Evolutionary conservation across 2,113 vertebrate genomes (phyloP).

Genomic region (Ceyx melanurus): DNA sequence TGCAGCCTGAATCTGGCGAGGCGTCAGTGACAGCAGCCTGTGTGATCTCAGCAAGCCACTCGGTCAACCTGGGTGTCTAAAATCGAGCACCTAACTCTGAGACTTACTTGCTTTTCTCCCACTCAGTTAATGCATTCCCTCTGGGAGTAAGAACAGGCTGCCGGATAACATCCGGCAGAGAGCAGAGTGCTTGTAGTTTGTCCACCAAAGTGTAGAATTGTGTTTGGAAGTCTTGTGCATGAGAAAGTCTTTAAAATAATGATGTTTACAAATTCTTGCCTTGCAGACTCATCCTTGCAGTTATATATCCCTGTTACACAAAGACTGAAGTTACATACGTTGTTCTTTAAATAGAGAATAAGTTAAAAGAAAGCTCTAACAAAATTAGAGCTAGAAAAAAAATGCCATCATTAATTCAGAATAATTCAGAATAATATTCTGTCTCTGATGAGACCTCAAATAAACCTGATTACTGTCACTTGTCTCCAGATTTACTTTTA

Average conservation of each 20-base stretch:
- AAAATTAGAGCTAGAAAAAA: not conserved
- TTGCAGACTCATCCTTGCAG: not conserved
- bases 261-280: not conserved
- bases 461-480: not conserved
- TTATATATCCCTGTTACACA: not conserved
- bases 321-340: not conserved
- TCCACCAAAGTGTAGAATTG: rapidly evolving
- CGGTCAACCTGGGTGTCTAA: rapidly evolving
- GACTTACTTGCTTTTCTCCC: rapidly evolving
- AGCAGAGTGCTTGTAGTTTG: not conserved
- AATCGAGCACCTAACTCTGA: not conserved
- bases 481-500: not conserved
- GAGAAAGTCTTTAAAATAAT: not conserved
- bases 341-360: not conserved
- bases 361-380: not conserved
- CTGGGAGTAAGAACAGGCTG: not conserved
- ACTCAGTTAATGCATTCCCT: rapidly evolving
- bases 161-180: not conserved
- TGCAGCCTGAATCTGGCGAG: not conserved
- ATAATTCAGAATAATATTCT: not conserved
- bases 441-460: not conserved
- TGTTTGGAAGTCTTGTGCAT: not conserved
- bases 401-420: not conserved
- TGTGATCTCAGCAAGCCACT: rapidly evolving
- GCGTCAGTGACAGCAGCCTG: rapidly evolving